Percentiles rank a stretch among this genome's conserved stretches.
phyloP scores from a whole-genome alignment of 1,140 invertebrate species.

The Diorhabda elongata region DNA sequence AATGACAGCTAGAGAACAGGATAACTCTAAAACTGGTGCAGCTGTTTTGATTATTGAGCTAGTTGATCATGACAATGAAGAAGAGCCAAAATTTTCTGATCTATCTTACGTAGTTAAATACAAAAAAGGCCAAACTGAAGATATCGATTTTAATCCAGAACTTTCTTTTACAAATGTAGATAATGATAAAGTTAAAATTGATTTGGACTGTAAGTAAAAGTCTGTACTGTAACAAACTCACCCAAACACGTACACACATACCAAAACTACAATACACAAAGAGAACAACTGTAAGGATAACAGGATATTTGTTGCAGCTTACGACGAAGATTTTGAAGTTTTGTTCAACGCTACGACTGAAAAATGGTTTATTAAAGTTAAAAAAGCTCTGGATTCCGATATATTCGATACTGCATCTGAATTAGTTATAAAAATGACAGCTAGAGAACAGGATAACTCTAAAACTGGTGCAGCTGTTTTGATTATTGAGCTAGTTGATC shows the following conservation, averaged over 20 bases:
- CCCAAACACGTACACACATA: too few species aligned
- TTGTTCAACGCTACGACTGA: too few species aligned
- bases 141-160: background rate
- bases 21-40: constrained; percentile 1
- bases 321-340: too few species aligned
- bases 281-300: too few species aligned
- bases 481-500: constrained; percentile 14
- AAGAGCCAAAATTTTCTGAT: constrained; percentile 9
- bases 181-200: background rate
- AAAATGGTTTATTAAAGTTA: too few species aligned
- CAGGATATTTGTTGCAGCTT: too few species aligned
- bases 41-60: constrained; percentile 22
- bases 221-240: too few species aligned
- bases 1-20: constrained; percentile 17
- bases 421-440: constrained; percentile 21
- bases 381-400: background rate
- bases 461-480: constrained; percentile 17
- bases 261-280: too few species aligned
- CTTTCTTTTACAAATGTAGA: background rate
- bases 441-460: constrained; percentile 8
- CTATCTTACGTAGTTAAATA: constrained; percentile 18
- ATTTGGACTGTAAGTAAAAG: background rate
- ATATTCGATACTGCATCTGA: constrained; percentile 7
- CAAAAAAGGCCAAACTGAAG: background rate
- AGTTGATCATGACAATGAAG: background rate